phyloP scores from a whole-genome alignment of 2,888 invertebrate genomes.

The Scaptomyza cyrtandrae region DNA sequence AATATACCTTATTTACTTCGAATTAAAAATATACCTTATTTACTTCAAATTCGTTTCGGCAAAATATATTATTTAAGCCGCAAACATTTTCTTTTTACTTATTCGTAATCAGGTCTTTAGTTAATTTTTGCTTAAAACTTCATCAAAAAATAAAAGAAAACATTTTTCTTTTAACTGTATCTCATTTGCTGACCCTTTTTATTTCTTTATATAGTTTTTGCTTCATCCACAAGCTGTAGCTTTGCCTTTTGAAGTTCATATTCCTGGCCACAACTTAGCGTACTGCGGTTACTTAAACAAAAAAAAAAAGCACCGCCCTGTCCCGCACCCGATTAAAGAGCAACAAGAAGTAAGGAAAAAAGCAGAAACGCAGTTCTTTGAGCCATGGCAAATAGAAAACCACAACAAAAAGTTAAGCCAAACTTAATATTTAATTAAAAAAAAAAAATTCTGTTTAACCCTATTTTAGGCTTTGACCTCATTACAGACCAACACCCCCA shows the following conservation, averaged over 20 bases:
- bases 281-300: constrained; percentile 39
- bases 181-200: constrained; percentile 34
- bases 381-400: constrained; percentile 37
- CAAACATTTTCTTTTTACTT: background rate
- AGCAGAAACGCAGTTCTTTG: constrained; percentile 31
- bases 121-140: background rate
- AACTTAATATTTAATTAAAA: constrained; percentile 72
- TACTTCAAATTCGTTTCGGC: no score
- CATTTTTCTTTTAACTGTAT: constrained; percentile 25
- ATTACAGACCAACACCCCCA: constrained; percentile 36
- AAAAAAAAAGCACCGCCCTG: background rate
- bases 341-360: background rate
- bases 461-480: constrained; percentile 61
- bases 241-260: constrained; percentile 50
- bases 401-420: constrained; percentile 41
- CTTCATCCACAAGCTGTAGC: constrained; percentile 19
- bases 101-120: background rate
- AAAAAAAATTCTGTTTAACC: constrained; percentile 43
- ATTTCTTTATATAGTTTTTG: background rate
- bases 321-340: no score
- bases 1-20: no score
- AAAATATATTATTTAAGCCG: no score
- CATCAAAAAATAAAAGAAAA: constrained; percentile 3
- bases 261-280: constrained; percentile 56
- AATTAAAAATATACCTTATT: no score